Conservation (phyloP, 2,113 vertebrate genomes). For the Neofelis nebulosa region DNA sequence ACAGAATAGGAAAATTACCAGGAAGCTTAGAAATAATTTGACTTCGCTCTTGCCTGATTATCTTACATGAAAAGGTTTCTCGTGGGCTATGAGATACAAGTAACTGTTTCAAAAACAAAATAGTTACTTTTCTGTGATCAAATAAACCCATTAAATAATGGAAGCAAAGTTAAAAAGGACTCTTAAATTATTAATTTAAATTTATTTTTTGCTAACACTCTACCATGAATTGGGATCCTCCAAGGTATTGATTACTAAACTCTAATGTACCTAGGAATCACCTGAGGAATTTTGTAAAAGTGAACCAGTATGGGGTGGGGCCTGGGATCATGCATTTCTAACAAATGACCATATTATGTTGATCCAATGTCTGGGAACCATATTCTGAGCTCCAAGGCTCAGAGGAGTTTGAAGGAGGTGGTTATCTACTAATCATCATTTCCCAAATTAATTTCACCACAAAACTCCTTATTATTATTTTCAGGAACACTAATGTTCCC, state of each 20-base stretch:
- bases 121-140: background rate
- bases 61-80: background rate
- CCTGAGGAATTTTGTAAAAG: background rate
- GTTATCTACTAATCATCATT: background rate
- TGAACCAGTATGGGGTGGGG: no score
- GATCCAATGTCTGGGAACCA: background rate
- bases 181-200: background rate
- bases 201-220: background rate
- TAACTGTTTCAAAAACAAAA: background rate
- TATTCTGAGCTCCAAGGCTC: background rate
- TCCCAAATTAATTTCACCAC: background rate
- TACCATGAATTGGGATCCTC: background rate
- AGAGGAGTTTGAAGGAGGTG: background rate
- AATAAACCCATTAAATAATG: background rate
- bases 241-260: background rate
- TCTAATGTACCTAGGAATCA: background rate
- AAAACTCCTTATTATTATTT: background rate
- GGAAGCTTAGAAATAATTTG: background rate
- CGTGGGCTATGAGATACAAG: background rate
- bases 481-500: background rate
- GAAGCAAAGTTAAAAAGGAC: background rate
- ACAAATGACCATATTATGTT: accelerated
- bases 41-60: background rate
- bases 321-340: background rate
- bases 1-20: background rate